Percentiles rank a stretch among this genome's conserved stretches.
Evolutionary conservation across 1,140 invertebrate species (phyloP).

Genomic region (Conus betulinus): DNA sequence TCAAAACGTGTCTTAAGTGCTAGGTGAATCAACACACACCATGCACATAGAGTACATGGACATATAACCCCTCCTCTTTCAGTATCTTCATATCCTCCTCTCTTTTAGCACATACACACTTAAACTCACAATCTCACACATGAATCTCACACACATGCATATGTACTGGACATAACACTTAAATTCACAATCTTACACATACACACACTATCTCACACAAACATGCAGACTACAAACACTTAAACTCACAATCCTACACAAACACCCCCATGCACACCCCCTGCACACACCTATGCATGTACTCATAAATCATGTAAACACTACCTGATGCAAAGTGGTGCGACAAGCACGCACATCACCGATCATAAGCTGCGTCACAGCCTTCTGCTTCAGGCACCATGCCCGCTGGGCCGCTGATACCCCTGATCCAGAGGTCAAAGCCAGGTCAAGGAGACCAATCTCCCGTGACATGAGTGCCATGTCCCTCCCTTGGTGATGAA

Average conservation of each 20-base stretch:
- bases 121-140: too few relatives aligned
- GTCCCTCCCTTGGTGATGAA: conserved; percentile 12
- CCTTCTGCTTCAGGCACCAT: conserved; percentile 42
- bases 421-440: background rate
- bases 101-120: too few relatives aligned
- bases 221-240: too few relatives aligned
- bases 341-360: background rate
- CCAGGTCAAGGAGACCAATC: conserved; percentile 8
- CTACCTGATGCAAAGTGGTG: conserved; percentile 22
- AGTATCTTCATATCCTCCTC: too few relatives aligned
- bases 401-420: conserved; percentile 18
- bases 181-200: too few relatives aligned
- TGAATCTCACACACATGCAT: too few relatives aligned
- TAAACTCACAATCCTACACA: too few relatives aligned
- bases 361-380: conserved; percentile 21
- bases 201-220: too few relatives aligned
- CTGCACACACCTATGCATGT: background rate
- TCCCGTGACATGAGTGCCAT: background rate
- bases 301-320: too few relatives aligned
- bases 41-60: background rate
- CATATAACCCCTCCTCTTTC: background rate
- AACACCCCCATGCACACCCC: background rate
- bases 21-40: background rate
- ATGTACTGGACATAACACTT: too few relatives aligned
- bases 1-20: background rate